Percentiles rank a stretch among this genome's conserved stretches.
phyloP scores from a whole-genome alignment of 1,140 invertebrate genomes.

The Heliconius nattereri region DNA sequence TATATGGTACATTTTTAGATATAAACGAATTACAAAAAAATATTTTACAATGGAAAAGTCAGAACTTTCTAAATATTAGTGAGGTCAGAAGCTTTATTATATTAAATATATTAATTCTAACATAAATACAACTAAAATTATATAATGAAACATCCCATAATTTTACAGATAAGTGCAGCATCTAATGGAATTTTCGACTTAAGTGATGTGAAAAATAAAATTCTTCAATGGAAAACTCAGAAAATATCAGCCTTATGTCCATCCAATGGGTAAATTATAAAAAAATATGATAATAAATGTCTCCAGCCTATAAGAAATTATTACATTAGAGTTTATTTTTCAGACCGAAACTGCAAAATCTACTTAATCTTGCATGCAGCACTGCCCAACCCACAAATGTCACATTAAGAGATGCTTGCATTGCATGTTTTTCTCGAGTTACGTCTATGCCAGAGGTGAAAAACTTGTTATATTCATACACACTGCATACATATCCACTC shows the following conservation, averaged over 20 bases:
- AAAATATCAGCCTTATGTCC: slow-evolving; percentile 72
- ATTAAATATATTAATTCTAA: no score
- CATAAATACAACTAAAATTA: no score
- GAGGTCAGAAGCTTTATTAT: slow-evolving; percentile 57
- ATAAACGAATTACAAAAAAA: slow-evolving; percentile 68
- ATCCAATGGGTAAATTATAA: slow-evolving; percentile 65
- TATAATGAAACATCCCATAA: no score
- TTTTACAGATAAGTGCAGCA: slow-evolving; percentile 53
- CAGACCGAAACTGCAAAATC: slow-evolving; percentile 74
- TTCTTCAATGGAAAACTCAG: slow-evolving; percentile 76
- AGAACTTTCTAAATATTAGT: slow-evolving; percentile 63
- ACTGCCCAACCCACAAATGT: slow-evolving; percentile 80
- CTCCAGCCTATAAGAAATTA: neutral
- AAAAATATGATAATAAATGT: neutral
- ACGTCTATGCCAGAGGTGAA: slow-evolving; percentile 74
- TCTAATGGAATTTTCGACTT: slow-evolving; percentile 74
- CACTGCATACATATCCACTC: no score
- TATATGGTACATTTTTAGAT: slow-evolving; percentile 62
- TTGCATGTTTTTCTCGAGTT: slow-evolving; percentile 78
- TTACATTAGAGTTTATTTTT: slow-evolving; percentile 19
- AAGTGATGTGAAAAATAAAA: slow-evolving; percentile 73
- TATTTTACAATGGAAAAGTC: slow-evolving; percentile 68
- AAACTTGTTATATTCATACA: neutral
- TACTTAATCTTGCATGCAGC: slow-evolving; percentile 81
- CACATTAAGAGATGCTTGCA: slow-evolving; percentile 77